Percentiles rank a stretch among this genome's conserved stretches.
These are phyloP conservation scores for Brachymystax lenok DNA, from an alignment of 2,797 vertebrate genomes.

Conservation along the genomic window DNA sequence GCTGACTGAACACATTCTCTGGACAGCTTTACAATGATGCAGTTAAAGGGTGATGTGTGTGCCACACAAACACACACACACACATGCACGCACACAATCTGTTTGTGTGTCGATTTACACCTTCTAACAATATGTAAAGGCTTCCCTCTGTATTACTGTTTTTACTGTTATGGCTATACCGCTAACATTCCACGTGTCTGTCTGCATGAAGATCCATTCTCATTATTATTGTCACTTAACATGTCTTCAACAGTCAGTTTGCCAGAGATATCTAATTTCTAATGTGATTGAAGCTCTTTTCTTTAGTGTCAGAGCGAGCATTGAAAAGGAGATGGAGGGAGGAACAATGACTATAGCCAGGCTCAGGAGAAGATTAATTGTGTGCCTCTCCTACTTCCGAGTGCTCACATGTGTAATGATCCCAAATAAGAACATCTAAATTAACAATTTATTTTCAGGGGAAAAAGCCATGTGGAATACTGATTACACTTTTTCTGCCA, in stretches of 20 bases:
- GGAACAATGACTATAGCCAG: slow-evolving; percentile 1
- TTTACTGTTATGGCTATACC: neutral
- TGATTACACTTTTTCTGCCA: slow-evolving; percentile 40
- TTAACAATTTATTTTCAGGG: slow-evolving; percentile 48
- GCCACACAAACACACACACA: neutral
- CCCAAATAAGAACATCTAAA: slow-evolving; percentile 47
- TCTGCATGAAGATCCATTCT: neutral
- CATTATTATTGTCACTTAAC: neutral
- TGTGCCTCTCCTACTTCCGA: slow-evolving; percentile 4
- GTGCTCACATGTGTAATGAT: slow-evolving; percentile 38
- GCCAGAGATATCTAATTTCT: neutral
- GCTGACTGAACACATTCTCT: slow-evolving; percentile 24
- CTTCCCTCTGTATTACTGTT: slow-evolving; percentile 11
- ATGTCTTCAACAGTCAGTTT: neutral
- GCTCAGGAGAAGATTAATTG: neutral
- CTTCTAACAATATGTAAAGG: neutral
- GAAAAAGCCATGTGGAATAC: slow-evolving; percentile 52
- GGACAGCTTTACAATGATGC: slow-evolving; percentile 23
- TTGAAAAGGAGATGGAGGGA: slow-evolving; percentile 1
- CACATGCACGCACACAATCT: neutral
- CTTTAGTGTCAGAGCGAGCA: neutral
- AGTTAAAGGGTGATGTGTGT: slow-evolving; percentile 30
- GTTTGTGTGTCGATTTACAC: neutral
- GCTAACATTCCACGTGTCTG: slow-evolving; percentile 16
- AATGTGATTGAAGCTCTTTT: neutral